These are phyloP conservation scores for Cassiopea xamachana DNA, from an alignment of 30 jellyfish, hydroid and myxozoan species.

Conservation along the genomic window DNA sequence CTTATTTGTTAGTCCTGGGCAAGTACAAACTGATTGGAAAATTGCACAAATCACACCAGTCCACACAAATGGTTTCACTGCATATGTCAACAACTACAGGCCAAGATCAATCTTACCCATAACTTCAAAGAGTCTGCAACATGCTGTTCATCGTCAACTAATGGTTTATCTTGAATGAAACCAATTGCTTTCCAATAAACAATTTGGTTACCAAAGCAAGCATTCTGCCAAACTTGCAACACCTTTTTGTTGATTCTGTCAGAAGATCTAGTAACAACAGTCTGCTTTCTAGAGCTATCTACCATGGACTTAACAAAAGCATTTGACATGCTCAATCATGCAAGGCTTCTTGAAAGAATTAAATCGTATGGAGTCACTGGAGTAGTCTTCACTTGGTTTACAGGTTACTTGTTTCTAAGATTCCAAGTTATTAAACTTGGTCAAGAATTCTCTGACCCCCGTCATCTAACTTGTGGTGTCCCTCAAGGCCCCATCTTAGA, in stretches of 20 bases:
- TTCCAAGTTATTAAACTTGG: conserved; percentile 19
- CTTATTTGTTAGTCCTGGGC: conserved; percentile 55
- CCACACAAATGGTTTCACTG: conserved; percentile 48
- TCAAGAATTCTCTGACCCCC: not conserved
- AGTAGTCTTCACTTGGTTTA: conserved; percentile 9
- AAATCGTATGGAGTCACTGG: conserved; percentile 15
- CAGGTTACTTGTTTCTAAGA: conserved; percentile 21
- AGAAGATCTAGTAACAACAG: conserved; percentile 45
- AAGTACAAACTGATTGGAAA: conserved; percentile 74
- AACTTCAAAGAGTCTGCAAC: conserved; percentile 34
- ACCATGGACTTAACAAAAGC: conserved; percentile 44
- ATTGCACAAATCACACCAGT: conserved; percentile 62
- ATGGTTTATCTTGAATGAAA: conserved; percentile 30
- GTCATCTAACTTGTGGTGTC: conserved; percentile 42
- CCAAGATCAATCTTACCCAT: conserved; percentile 2
- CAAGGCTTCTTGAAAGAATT: conserved; percentile 19
- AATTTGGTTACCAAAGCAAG: conserved; percentile 47
- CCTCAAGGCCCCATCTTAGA: conserved; percentile 59
- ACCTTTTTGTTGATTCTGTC: conserved; percentile 33
- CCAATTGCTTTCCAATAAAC: not conserved
- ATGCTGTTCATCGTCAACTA: conserved; percentile 60
- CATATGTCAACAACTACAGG: conserved; percentile 10
- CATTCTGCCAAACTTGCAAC: conserved; percentile 37
- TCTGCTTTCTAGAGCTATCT: conserved; percentile 48
- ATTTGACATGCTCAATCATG: conserved; percentile 30